These are phyloP conservation scores for Ophraella communa DNA, from an alignment of 2,888 invertebrate species.

Conservation along the genomic window DNA sequence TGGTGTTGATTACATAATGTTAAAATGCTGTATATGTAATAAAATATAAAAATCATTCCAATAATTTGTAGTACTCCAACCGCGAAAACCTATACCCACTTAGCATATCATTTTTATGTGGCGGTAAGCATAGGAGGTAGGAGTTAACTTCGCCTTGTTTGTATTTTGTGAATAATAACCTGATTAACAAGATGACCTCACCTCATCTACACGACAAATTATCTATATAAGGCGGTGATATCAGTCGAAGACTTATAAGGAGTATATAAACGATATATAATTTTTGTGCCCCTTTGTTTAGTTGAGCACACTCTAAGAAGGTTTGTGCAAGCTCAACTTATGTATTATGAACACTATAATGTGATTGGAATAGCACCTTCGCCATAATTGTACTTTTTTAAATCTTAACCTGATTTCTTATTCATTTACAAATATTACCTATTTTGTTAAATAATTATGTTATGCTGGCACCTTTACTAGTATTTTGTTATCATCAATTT, in stretches of 20 bases:
- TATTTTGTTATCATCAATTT: neutral
- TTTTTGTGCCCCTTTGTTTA: neutral
- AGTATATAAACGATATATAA: neutral
- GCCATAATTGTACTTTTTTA: neutral
- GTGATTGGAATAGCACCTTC: neutral
- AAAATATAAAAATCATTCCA: neutral
- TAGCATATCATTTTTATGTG: too few relatives aligned
- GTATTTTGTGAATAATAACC: slow-evolving; percentile 48
- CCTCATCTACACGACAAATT: slow-evolving; percentile 37
- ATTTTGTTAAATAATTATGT: neutral
- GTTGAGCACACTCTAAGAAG: neutral
- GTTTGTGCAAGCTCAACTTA: neutral
- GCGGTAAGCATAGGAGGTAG: neutral
- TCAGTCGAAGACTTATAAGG: slow-evolving; percentile 39
- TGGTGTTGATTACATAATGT: neutral
- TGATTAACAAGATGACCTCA: slow-evolving; percentile 42
- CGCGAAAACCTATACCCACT: neutral
- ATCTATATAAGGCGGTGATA: slow-evolving; percentile 51
- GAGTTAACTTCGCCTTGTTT: slow-evolving; percentile 77
- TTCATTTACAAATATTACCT: neutral
- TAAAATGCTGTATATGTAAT: neutral
- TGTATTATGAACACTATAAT: neutral
- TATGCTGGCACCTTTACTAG: neutral
- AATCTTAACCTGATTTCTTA: too few relatives aligned
- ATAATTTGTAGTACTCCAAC: neutral